phyloP scores from a whole-genome alignment of 2,113 vertebrate species.

The Solenodon paradoxus region DNA sequence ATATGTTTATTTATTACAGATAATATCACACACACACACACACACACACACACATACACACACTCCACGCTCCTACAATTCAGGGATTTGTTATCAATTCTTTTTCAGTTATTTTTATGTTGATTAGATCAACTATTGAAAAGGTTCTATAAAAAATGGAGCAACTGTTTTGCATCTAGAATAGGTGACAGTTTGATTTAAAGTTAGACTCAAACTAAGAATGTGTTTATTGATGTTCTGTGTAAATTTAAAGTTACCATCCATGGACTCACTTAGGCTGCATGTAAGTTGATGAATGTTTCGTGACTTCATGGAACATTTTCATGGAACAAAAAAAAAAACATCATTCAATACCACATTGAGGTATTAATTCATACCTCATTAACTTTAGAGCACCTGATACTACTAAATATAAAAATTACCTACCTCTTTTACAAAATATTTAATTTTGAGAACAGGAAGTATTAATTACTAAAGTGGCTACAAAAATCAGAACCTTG shows the following conservation, averaged over 20 bases:
- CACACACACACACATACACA: neutral
- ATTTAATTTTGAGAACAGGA: neutral
- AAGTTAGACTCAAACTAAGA: neutral
- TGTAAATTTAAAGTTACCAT: neutral
- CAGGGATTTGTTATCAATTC: neutral
- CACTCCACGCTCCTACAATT: neutral
- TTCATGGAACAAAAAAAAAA: neutral
- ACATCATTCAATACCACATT: neutral
- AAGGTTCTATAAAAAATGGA: neutral
- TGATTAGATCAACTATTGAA: neutral
- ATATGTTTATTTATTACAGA: neutral
- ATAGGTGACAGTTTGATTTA: neutral
- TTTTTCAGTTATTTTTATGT: neutral
- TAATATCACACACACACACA: neutral
- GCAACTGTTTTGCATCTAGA: neutral
- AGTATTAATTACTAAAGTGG: neutral
- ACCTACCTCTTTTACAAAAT: neutral
- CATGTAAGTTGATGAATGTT: neutral
- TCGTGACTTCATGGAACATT: neutral
- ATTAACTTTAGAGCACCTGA: neutral
- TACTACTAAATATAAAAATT: neutral
- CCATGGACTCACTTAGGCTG: neutral
- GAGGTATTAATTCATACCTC: neutral
- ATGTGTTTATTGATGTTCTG: neutral
- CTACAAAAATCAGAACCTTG: conserved; percentile 4